Percentiles rank a stretch among this genome's conserved stretches.
These are phyloP conservation scores for Alexandromys fortis DNA, from an alignment of 2,113 vertebrate species.

Conservation along the genomic window DNA sequence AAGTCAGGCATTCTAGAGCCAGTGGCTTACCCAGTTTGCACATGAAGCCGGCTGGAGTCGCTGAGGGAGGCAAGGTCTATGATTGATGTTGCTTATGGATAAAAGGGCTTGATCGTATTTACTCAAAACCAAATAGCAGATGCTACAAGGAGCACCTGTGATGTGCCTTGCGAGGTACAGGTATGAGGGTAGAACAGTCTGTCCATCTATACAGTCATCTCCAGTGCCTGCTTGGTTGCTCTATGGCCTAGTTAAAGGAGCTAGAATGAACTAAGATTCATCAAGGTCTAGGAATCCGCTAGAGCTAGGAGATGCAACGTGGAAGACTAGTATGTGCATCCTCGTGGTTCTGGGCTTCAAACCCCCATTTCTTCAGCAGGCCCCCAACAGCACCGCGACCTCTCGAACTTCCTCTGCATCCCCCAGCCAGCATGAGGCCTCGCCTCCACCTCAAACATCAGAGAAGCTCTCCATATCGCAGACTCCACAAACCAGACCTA, in stretches of 20 bases:
- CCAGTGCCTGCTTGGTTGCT: neutral
- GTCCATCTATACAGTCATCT: neutral
- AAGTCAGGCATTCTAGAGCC: neutral
- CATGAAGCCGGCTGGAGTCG: neutral
- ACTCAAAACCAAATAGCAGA: neutral
- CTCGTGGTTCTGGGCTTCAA: neutral
- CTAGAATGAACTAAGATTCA: neutral
- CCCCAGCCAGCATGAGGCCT: slow-evolving; percentile 48
- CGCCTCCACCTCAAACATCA: neutral
- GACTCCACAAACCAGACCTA: neutral
- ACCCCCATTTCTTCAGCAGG: neutral
- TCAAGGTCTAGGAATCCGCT: neutral
- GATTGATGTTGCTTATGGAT: neutral
- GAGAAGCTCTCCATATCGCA: neutral
- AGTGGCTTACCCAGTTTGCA: neutral
- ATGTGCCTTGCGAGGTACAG: neutral
- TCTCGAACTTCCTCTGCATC: slow-evolving; percentile 59
- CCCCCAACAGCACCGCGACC: slow-evolving; percentile 35
- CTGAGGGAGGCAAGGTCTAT: too few relatives aligned
- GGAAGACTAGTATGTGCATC: neutral
- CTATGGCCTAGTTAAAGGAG: neutral
- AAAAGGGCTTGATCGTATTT: neutral
- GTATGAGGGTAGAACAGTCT: neutral
- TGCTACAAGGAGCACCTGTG: neutral
- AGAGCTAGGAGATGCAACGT: too few relatives aligned